phyloP scores from a whole-genome alignment of 2,888 invertebrate species.

The Nineta flava region DNA sequence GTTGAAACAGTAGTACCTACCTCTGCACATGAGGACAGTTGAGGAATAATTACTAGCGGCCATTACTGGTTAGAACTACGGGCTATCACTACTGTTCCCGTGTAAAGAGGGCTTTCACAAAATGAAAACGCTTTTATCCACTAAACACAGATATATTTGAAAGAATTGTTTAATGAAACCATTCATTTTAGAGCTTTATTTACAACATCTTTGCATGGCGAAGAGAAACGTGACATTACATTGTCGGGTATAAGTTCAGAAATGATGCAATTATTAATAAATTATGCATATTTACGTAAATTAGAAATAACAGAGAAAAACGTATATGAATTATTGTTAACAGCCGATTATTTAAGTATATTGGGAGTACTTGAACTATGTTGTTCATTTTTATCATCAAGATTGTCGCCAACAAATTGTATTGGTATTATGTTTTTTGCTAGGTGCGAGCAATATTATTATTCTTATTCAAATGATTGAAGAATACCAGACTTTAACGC shows the following conservation, averaged over 20 bases:
- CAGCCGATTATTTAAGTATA: conserved; percentile 79
- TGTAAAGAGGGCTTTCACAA: too few species aligned
- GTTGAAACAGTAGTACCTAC: too few species aligned
- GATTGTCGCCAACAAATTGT: conserved; percentile 61
- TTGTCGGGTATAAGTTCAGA: conserved; percentile 63
- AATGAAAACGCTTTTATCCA: too few species aligned
- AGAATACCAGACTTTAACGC: background rate
- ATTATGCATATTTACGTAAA: conserved; percentile 72
- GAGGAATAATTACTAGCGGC: too few species aligned
- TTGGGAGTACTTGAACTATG: conserved; percentile 67
- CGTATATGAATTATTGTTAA: conserved; percentile 64
- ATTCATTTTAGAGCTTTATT: conserved; percentile 50
- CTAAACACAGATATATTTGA: too few species aligned
- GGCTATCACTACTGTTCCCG: too few species aligned
- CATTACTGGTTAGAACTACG: too few species aligned
- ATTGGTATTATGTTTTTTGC: conserved; percentile 76
- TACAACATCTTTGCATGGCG: conserved; percentile 61
- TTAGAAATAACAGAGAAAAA: conserved; percentile 60
- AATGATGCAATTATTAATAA: conserved; percentile 61
- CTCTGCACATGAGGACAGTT: too few species aligned
- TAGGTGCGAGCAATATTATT: conserved; percentile 26
- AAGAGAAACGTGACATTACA: conserved; percentile 49
- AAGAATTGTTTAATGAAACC: too few species aligned
- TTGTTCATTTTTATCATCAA: conserved; percentile 53
- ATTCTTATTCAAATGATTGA: background rate